A percentile compares a stretch with the other conserved stretches of the same genome.
Conservation (phyloP, 2,888 invertebrate genomes). For the Beris morrisii region DNA sequence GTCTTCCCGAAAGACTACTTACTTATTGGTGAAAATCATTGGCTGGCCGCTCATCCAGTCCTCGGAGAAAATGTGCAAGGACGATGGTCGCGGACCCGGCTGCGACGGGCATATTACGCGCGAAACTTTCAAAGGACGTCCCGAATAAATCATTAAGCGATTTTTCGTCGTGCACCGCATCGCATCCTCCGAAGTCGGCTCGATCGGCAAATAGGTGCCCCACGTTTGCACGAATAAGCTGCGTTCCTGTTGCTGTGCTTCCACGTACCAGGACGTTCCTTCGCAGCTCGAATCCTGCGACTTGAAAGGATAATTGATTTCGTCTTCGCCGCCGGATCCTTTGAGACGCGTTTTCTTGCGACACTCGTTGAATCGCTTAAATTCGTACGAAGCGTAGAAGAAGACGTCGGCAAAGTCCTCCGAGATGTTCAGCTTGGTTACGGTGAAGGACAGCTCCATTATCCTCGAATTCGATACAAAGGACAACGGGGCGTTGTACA, state of each 20-base stretch:
- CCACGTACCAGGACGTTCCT: slow-evolving; percentile 72
- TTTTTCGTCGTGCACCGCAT: slow-evolving; percentile 76
- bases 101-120: slow-evolving; percentile 75
- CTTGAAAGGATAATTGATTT: slow-evolving; percentile 65
- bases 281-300: slow-evolving; percentile 58
- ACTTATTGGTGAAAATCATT: slow-evolving; percentile 53
- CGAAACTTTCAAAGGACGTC: slow-evolving; percentile 61
- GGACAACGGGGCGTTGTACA: slow-evolving; percentile 62
- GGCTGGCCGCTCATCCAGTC: slow-evolving; percentile 65
- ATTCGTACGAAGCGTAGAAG: slow-evolving; percentile 74
- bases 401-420: slow-evolving; percentile 82
- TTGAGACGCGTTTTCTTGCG: slow-evolving; percentile 65
- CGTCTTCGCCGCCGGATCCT: slow-evolving; percentile 68
- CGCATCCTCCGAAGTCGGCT: slow-evolving; percentile 64
- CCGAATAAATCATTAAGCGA: slow-evolving; percentile 78
- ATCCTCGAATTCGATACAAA: slow-evolving; percentile 68
- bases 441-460: slow-evolving; percentile 75
- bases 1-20: slow-evolving; percentile 42
- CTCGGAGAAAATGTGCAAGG: slow-evolving; percentile 77
- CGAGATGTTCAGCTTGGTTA: slow-evolving; percentile 71
- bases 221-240: slow-evolving; percentile 81
- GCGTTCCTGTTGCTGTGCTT: slow-evolving; percentile 76
- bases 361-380: slow-evolving; percentile 66
- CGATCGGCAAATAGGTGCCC: slow-evolving; percentile 73
- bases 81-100: slow-evolving; percentile 66